A percentile compares a stretch with the other conserved stretches of the same genome.
Evolutionary conservation across 2,888 invertebrate genomes (phyloP).

Genomic region (Acleris emargana): DNA sequence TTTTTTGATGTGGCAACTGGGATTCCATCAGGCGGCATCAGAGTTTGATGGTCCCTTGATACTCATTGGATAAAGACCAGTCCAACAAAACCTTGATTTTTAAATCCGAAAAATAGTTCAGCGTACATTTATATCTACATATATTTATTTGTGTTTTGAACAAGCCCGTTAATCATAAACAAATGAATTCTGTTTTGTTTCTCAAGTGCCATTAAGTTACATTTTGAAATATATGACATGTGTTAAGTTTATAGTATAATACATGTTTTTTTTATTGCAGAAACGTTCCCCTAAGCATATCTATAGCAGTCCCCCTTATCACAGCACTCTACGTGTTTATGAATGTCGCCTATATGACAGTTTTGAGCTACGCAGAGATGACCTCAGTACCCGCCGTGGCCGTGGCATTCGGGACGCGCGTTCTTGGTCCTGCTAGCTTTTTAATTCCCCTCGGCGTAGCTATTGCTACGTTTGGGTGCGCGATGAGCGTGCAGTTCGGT

Average conservation of each 20-base stretch:
- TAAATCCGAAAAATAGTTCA: too few species aligned
- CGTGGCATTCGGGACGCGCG: conserved; percentile 87
- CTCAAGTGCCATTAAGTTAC: neutral
- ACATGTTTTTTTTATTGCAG: conserved; percentile 67
- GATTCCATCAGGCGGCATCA: too few species aligned
- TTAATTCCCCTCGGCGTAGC: conserved; percentile 90
- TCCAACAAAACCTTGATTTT: too few species aligned
- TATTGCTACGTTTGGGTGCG: conserved; percentile 90
- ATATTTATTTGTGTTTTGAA: too few species aligned
- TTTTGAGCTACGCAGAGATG: conserved; percentile 89
- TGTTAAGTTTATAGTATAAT: neutral
- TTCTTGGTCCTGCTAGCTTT: conserved; percentile 86
- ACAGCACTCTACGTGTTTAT: conserved; percentile 91
- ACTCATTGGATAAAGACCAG: too few species aligned
- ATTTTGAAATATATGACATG: too few species aligned
- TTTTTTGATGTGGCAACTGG: neutral
- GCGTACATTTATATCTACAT: too few species aligned
- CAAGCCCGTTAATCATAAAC: too few species aligned
- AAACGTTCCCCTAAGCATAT: conserved; percentile 91
- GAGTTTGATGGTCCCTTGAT: too few species aligned
- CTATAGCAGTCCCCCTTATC: conserved; percentile 91
- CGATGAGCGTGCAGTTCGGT: conserved; percentile 90
- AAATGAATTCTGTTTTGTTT: too few species aligned
- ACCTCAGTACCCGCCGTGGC: conserved; percentile 90
- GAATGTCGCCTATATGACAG: conserved; percentile 95